These are phyloP conservation scores for Ennomos quercinarius DNA, from an alignment of 2,888 invertebrate genomes.

Conservation along the genomic window DNA sequence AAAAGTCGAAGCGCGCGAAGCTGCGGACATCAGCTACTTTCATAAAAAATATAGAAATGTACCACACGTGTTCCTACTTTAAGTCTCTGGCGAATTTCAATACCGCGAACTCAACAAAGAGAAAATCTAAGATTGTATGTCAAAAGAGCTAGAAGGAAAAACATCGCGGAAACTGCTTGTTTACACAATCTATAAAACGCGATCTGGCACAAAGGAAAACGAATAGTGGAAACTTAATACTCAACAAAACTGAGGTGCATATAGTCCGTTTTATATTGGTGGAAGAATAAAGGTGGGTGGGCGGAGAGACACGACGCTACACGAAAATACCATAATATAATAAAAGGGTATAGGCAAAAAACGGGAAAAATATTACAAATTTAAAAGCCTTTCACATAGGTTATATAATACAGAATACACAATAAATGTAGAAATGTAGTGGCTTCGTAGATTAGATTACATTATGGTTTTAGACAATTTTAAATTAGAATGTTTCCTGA, in stretches of 20 bases:
- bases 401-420: too few species aligned
- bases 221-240: constrained; percentile 54
- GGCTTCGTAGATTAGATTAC: too few species aligned
- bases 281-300: background rate
- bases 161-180: constrained; percentile 50
- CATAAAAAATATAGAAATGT: constrained; percentile 27
- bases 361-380: too few species aligned
- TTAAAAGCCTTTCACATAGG: too few species aligned
- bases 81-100: constrained; percentile 45
- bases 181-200: constrained; percentile 54
- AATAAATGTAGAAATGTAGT: too few species aligned
- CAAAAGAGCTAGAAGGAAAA: constrained; percentile 39
- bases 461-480: too few species aligned
- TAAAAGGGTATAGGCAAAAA: too few species aligned
- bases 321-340: too few species aligned
- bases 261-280: background rate
- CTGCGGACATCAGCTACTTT: too few species aligned
- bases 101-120: constrained; percentile 46
- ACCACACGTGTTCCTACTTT: constrained; percentile 22
- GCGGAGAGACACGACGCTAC: too few species aligned
- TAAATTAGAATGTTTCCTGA: too few species aligned
- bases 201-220: constrained; percentile 52
- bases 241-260: constrained; percentile 20
- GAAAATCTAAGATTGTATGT: constrained; percentile 46
- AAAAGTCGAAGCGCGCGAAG: too few species aligned